These are phyloP conservation scores for Python bivittatus DNA, from an alignment of 2,113 vertebrate species.

Conservation along the genomic window DNA sequence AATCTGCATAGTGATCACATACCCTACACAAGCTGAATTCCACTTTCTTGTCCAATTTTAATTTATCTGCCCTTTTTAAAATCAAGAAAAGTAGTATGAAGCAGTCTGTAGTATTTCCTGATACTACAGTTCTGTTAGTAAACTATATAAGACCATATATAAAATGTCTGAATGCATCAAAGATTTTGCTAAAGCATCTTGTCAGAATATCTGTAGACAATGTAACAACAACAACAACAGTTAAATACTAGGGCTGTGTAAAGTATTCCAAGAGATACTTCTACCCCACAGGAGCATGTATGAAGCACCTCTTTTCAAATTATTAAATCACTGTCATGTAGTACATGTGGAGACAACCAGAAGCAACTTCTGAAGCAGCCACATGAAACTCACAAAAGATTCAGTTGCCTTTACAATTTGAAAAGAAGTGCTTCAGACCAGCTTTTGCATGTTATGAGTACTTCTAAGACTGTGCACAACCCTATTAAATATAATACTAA, in stretches of 20 bases:
- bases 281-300: not conserved
- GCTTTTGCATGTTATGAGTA: not conserved
- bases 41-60: not conserved
- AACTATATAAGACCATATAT: not conserved
- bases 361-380: not conserved
- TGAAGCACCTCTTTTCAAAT: not conserved
- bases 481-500: constrained; percentile 26
- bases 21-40: not conserved
- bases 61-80: not conserved
- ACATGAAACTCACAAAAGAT: not conserved
- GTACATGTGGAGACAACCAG: not conserved
- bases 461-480: not conserved
- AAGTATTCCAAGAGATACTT: not conserved
- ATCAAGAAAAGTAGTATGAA: not conserved
- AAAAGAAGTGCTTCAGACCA: not conserved
- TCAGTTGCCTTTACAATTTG: not conserved
- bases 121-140: not conserved
- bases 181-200: not conserved
- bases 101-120: not conserved
- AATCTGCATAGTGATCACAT: not conserved
- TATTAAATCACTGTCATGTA: not conserved
- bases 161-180: not conserved
- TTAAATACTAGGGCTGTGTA: not conserved
- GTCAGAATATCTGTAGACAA: constrained; percentile 11
- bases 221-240: not conserved